phyloP scores from a whole-genome alignment of 2,113 vertebrate species.

The Hylia prasina region DNA sequence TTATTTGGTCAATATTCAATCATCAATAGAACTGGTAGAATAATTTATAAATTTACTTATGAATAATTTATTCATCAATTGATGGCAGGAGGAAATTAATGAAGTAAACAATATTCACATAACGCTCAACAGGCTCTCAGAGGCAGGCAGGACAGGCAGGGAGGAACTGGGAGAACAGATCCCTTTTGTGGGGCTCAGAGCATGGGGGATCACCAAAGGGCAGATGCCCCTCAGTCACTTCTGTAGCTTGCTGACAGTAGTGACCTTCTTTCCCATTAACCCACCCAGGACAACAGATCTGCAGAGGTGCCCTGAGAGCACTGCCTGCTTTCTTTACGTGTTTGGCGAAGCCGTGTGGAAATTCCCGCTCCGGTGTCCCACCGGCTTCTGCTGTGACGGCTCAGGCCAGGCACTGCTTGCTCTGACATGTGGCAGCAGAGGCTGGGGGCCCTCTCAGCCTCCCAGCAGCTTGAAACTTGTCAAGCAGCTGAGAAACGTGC shows the following conservation, averaged over 20 bases:
- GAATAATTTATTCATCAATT: slow-evolving; percentile 47
- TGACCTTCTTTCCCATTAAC: not conserved
- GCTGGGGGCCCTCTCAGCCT: not conserved
- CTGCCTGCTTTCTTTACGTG: not conserved
- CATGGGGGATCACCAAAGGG: not conserved
- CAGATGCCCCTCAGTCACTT: not conserved
- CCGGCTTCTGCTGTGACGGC: accelerated
- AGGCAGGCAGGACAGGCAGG: not conserved
- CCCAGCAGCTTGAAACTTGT: not conserved
- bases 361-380: not conserved
- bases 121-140: not conserved
- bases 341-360: not conserved
- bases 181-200: not conserved
- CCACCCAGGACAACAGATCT: not conserved
- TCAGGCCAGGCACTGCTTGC: not conserved
- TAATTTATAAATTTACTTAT: slow-evolving; percentile 58
- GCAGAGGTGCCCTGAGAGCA: not conserved
- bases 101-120: slow-evolving; percentile 30
- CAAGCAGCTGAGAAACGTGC: not conserved
- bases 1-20: slow-evolving; percentile 43
- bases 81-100: slow-evolving; percentile 28
- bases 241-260: not conserved
- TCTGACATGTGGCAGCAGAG: not conserved
- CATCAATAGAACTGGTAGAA: slow-evolving; percentile 36
- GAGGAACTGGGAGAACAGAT: not conserved